phyloP scores from a whole-genome alignment of 2,888 invertebrate genomes.

The Eremobia ochroleuca region DNA sequence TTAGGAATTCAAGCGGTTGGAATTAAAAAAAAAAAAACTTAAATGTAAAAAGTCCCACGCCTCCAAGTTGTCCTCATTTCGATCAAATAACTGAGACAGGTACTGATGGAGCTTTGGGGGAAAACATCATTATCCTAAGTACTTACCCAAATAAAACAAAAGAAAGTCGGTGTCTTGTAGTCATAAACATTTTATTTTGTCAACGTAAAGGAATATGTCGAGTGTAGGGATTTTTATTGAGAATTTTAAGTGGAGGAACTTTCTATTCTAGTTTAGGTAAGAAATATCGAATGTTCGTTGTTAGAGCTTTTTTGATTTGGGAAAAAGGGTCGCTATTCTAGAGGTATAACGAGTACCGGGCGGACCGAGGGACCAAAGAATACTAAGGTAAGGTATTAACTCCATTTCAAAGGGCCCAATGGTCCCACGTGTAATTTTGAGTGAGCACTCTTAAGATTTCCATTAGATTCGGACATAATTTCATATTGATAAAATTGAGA shows the following conservation, averaged over 20 bases:
- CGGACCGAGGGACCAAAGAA: conserved; percentile 5
- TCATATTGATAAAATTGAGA: background rate
- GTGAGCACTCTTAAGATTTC: background rate
- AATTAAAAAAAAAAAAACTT: conserved; percentile 25
- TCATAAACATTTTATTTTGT: conserved; percentile 49
- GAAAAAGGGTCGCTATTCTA: conserved; percentile 1
- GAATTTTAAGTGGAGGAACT: conserved; percentile 1
- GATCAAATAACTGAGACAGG: conserved; percentile 28
- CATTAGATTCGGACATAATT: background rate
- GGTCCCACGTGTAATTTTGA: background rate
- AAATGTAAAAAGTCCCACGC: conserved; percentile 34
- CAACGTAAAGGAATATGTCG: conserved; percentile 21
- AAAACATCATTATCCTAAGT: conserved; percentile 41
- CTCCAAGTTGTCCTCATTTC: conserved; percentile 26
- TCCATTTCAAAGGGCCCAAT: background rate
- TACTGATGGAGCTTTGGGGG: conserved; percentile 13
- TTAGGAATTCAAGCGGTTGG: background rate
- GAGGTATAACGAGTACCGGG: conserved; percentile 6
- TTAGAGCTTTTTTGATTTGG: conserved; percentile 13
- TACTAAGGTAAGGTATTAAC: conserved; percentile 3
- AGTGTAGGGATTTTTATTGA: conserved; percentile 7
- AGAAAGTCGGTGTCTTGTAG: conserved; percentile 29
- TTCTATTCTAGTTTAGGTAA: conserved; percentile 6
- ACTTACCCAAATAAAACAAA: conserved; percentile 38
- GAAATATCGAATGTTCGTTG: conserved; percentile 7